Evolutionary conservation across 37 sponge, comb jelly and placozoan genomes (phyloP), one percentile per base, ranked within the genome.

Genomic region (Aplysina aerophoba): DNA sequence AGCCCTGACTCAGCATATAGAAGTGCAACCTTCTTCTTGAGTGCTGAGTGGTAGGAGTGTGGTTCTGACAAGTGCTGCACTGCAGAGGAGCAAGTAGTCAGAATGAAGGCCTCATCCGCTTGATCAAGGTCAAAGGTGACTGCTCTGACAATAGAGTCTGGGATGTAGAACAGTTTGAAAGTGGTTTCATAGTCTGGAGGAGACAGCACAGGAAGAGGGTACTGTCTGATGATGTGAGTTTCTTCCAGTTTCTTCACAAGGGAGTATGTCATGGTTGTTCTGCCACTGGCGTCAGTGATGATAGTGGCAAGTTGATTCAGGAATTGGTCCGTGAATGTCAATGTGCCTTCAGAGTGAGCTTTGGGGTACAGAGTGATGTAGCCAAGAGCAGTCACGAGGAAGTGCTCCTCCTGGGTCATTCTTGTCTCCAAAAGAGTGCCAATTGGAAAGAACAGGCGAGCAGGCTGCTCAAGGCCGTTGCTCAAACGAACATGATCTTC

Each of bases 131-230:
- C 34, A 12, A 35, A 71, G 3, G 73, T 71, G 37, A 33, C 73
- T 28, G 28, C 37, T 71, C 73, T 75, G 24, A 53, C n/a, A 21
- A 41, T 75, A 24, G 38, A 24, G n/a, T 75, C 78, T 14, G 78
- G 78, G 44, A 75, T 50, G 54, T 50, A 75, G 5, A 75, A 44
- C 6, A 75, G 54, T 2, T 75, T 75, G 17, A 40, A 40, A 4
- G 6, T 44, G 38, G 11, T 19, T 75, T 39, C 53, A 17, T 41
- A 24, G 44, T 75, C 78, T 15, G 53, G 78, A 25, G 78, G 78
- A 41, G 41, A 75, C 2, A 75, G 78, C 1, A 75, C 78, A n/a
- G 78, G 78, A 17, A 40, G 78, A 53, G 78, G 78, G 15, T 75
- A 75, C 44, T 24, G 78, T 3, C 41, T 30, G 54, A 75, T 39